Base-by-base conservation (phyloP, 2,888 invertebrate species). In the Anoncus sp. region DNA sequence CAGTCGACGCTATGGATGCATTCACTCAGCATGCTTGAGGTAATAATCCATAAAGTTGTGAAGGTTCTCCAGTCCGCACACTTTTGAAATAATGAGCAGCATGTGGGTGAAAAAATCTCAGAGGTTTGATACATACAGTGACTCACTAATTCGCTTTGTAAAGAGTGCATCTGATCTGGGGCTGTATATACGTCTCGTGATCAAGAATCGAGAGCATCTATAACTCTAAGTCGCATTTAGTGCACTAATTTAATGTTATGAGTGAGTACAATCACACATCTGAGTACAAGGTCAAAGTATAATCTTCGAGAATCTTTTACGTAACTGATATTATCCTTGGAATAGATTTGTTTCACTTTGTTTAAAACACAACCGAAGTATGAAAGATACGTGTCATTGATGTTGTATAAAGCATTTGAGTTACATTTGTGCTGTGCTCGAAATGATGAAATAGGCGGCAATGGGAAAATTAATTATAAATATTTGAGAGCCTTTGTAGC, bases 21-120 rank as follows among this genome's bases (percentile, higher is more conserved):
- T 49, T 14, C 31, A 18, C 18, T 27, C 40, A 63, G 47, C 47
- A 63, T 45, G 49, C n/a, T 45, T 20, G 51, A 47, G 55, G 75
- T 62, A 69, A 55, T 22, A 63, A 63, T 40, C 63, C 40, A 40
- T 40, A 18, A 18, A 14, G 18, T 55, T 16, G n/a, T 14, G 18
- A 38, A 16, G 3, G 31, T 27, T 20, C 47, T n/a, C 53, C 18
- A 27, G 24, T 60, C 49, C 57, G 43, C 18, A 53, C 22, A 63
- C 35, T 69, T 69, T 47, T 63, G 27, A 22, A 22, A 40, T 57
- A 57, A 63, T 51, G 38, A 12, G 10, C 2, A 38, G 22, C 47
- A 24, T 49, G 49, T 22, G 20, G 38, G 20, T 53, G 47, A 43
- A 63, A 63, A 38, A n/a, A 65, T 49, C 22, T 47, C 16, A 10